Evolutionary conservation across 2,113 vertebrate species (phyloP), one percentile per base, ranked within the genome.

Genomic region (Calcarius ornatus): DNA sequence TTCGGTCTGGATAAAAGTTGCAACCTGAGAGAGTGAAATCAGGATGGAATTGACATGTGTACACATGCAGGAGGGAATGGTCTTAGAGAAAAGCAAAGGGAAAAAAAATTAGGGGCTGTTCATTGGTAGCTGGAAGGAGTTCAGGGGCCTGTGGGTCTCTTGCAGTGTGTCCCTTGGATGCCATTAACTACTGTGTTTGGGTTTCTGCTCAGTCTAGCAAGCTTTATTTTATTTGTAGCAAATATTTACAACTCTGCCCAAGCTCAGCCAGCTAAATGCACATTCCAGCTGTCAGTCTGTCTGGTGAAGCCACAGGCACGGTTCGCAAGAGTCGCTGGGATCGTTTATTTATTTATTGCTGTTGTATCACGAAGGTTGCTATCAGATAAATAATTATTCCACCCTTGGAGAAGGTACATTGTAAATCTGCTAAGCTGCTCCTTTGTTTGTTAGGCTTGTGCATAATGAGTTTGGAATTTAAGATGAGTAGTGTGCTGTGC

Each of bases 391-490:
- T 94, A 87, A 85, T 95, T 91, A 89, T 93, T 87, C 77, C 63
- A 48, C 76, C 88, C 85, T 93, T 51, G 56, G 81, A 96, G 80
- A 92, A 91, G 91, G 53, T 43, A 77, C 60, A 25, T 42, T 83
- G 88, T 95, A 61, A 77, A 76, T 95, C 77, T 93, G 15, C 81
- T 93, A 90, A 80, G 69, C 82, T 94, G 77, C 86, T 94, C 90
- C 83, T 95, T 95, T 93, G 83, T 93, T 95, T 95, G 82, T 89
- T 91, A 76, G 90, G 42, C 51, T 93, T 59, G 50, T 95, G 90
- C 90, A 91, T 86, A 94, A 95, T 92, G 88, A 81, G 82, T 86
- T 90, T 94, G 96, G 96, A 96, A 96, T 96, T 95, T 90, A 86
- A 90, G 88, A 87, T 96, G 88, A 90, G 76, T 92, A 45, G 90